Base-by-base conservation (phyloP, 2,797 vertebrate genomes). In the Synanceia verrucosa region DNA sequence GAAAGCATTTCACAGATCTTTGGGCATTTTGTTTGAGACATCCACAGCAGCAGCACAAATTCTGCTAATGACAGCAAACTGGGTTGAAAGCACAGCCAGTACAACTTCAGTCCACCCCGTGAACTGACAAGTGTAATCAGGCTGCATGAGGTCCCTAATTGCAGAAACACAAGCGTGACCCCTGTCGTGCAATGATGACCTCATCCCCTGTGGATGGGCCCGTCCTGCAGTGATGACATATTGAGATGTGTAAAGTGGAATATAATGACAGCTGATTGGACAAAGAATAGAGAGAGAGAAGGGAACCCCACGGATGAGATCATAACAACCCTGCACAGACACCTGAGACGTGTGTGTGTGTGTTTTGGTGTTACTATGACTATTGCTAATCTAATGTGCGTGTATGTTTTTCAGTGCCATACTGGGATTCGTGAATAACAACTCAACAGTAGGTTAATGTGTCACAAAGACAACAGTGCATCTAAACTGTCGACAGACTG, bases 391-490 rank as follows among this genome's bases (percentile, higher is more conserved):
- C 24, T 56, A 43, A 51, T 46, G 60, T 76, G 34, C 60, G 33
- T 73, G 36, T 66, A 55, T 78, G 61, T 85, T 60, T 78, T 66
- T 76, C 29, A 36, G 56, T 41, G 51, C n/a, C 74, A 46, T 24
- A 76, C 71, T 76, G 65, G 16, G 77, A 65, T 66, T 70, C 2
- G 56, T 63, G 76, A 83, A 74, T 73, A 87, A 80, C 78, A 84
- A 70, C 79, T 78, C 86, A 59, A 79, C 84, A 67, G 87, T 78
- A 50, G 84, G 82, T 86, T 87, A 89, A 91, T 90, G 73, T 74
- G 69, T 84, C 79, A 63, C 55, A 63, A 79, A 70, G 60, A 72
- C 78, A 79, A 76, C 75, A 71, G 52, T 44, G 77, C 51, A 48
- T 76, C 59, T 66, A 58, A 67, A 79, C 71, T 75, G 82, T 50